Evolutionary conservation across 2,888 invertebrate species (phyloP), one percentile per base, ranked within the genome.

Genomic region (Cerceris rybyensis): DNA sequence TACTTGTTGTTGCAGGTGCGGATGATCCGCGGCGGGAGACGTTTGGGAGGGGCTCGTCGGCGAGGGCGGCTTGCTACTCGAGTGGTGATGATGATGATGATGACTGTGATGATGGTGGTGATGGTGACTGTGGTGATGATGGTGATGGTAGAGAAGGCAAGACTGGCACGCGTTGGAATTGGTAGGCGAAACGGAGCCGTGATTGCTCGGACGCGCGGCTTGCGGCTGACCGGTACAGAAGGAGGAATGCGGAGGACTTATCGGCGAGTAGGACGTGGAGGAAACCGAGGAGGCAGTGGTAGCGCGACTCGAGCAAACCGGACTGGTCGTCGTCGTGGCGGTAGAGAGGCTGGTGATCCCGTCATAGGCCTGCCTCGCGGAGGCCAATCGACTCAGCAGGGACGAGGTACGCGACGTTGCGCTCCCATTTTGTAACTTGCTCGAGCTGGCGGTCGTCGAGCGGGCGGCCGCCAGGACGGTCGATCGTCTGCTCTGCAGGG

Each of bases 61-160:
- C 9, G 68, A 46, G 16, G 43, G 67, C 0, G 80, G 60, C 68
- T 86, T 87, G 77, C 87, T 90, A 57, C 88, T 86, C 61, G 87
- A 86, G 71, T 89, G 88, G 46, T 89, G 89, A 73, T 89, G 89
- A 59, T 89, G 88, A n/a, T 86, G 88, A 52, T 80, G 86, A 59
- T 87, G 88, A 64, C 87, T 86, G 59, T 85, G 85, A 50, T 88
- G 87, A 61, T 84, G 84, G n/a, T 86, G 87, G 16, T 88, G 88
- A 49, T 88, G 86, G 57, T 87, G 84, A 46, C 84, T 84, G 77
- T 88, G 88, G 39, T 88, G 87, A 49, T 86, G 89, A 65, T 88
- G 86, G 39, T 83, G 85, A n/a, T 83, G 86, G 41, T 83, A 85
- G 6, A 85, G 82, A 57, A 86, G 80, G 60, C 87, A 86, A 59